Conservation (phyloP, 2,113 vertebrate species). For the Baryphthengus martii region DNA sequence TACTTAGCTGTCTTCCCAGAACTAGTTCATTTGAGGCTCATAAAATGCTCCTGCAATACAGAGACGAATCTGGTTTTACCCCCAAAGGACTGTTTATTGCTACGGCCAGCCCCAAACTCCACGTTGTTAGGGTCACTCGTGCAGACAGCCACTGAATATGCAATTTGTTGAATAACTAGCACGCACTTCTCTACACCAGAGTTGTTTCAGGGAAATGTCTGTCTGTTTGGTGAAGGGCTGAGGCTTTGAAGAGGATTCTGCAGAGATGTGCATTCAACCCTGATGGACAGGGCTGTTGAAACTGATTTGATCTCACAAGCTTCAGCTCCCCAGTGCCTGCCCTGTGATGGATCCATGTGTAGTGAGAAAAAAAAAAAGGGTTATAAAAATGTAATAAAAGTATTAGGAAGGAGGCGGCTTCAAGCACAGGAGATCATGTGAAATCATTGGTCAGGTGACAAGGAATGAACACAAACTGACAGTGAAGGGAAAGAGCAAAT, state of each 20-base stretch:
- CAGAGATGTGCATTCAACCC: not conserved
- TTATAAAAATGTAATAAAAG: not conserved
- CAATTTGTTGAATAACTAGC: not conserved
- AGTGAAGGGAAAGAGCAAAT: not conserved
- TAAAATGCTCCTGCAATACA: not conserved
- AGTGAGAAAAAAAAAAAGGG: not conserved
- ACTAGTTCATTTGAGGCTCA: not conserved
- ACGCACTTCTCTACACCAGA: fast-evolving
- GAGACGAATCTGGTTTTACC: not conserved
- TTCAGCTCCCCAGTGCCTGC: not conserved
- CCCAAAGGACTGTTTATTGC: not conserved
- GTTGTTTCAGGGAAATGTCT: fast-evolving
- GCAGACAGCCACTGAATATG: not conserved
- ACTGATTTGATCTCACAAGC: fast-evolving
- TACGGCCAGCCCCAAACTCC: not conserved
- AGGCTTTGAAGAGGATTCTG: not conserved
- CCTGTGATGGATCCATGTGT: not conserved
- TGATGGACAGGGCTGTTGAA: not conserved
- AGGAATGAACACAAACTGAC: not conserved
- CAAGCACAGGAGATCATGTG: not conserved
- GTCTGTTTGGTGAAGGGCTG: not conserved
- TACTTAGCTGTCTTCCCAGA: not conserved
- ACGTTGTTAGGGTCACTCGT: not conserved
- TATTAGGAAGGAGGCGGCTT: not conserved
- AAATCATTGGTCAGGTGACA: not conserved